Conservation (phyloP, 2,113 vertebrate species). For the Pseudopodoces humilis region DNA sequence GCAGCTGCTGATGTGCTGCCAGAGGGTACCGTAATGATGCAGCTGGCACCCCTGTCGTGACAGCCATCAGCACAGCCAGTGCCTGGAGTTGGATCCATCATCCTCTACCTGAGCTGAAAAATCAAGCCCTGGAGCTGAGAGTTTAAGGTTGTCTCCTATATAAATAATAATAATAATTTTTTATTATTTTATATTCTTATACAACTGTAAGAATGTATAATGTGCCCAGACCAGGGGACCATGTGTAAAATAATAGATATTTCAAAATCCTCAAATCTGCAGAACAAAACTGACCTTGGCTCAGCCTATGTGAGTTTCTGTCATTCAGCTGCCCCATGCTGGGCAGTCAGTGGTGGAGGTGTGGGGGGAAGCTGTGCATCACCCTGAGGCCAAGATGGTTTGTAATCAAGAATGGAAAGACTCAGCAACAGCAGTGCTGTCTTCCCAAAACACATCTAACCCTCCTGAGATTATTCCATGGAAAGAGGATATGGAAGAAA, state of each 20-base stretch:
- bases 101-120: neutral
- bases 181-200: neutral
- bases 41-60: slow-evolving; percentile 37
- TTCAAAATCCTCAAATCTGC: neutral
- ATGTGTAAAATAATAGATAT: neutral
- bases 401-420: neutral
- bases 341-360: neutral
- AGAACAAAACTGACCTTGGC: neutral
- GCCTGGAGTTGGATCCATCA: neutral
- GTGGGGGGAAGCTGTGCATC: neutral
- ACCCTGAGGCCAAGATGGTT: fast-evolving
- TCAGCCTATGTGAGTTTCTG: neutral
- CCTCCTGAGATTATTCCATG: neutral
- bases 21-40: slow-evolving; percentile 5
- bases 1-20: slow-evolving; percentile 51
- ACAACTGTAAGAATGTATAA: neutral
- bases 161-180: neutral
- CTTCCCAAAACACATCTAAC: neutral
- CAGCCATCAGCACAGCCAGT: neutral
- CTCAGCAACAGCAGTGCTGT: neutral
- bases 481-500: neutral
- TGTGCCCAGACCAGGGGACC: fast-evolving
- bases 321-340: neutral
- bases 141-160: neutral
- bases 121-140: neutral